Percentiles rank a stretch among this genome's conserved stretches.
Evolutionary conservation across 35 echinoderm and acorn worm species (phyloP).

Genomic region (Amphiura filiformis): DNA sequence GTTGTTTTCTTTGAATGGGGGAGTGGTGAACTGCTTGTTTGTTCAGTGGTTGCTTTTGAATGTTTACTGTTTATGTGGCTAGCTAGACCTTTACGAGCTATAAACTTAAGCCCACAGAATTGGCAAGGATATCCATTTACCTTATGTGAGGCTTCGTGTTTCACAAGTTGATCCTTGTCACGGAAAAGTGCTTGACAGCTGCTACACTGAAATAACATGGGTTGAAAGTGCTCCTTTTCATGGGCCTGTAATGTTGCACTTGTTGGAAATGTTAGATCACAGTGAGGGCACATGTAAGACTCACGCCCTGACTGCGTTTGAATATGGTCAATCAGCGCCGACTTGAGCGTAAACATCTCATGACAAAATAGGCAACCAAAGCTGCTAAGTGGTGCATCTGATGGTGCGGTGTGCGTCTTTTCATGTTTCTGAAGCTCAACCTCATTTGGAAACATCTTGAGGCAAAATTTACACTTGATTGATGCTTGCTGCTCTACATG

Average conservation of each 20-base stretch:
- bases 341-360: neutral
- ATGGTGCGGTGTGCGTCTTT: neutral
- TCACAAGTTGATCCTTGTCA: neutral
- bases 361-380: neutral
- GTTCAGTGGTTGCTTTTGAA: neutral
- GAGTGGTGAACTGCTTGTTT: neutral
- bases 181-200: neutral
- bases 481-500: neutral
- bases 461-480: neutral
- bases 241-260: neutral
- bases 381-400: neutral
- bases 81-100: neutral
- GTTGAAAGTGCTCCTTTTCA: neutral
- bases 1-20: neutral
- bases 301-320: neutral
- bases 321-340: neutral
- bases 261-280: neutral
- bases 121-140: neutral
- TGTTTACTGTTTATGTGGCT: neutral
- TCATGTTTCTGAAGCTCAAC: neutral
- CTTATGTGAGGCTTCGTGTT: neutral
- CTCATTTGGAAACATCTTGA: neutral
- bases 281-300: neutral
- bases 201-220: neutral
- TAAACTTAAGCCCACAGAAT: neutral